Percentiles rank a stretch among this genome's conserved stretches.
These are phyloP conservation scores for Drosophila tani DNA, from an alignment of 1,140 invertebrate genomes.

Conservation along the genomic window DNA sequence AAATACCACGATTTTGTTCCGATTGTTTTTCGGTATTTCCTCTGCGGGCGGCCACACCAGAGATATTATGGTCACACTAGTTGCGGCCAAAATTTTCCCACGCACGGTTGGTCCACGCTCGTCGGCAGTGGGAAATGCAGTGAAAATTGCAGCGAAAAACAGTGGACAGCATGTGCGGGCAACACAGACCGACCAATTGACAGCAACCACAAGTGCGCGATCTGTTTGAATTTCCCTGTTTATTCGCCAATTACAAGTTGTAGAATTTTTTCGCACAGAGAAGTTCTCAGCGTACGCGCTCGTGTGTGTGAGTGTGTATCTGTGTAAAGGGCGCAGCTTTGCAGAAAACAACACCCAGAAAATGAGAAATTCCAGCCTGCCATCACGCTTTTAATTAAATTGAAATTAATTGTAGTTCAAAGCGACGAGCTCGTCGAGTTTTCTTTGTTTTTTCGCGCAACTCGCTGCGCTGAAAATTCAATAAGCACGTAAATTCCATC, in stretches of 20 bases:
- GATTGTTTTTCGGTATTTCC: too few relatives aligned
- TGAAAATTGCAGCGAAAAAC: constrained; percentile 26
- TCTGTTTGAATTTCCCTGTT: constrained; percentile 1
- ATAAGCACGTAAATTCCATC: constrained; percentile 79
- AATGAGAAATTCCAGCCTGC: constrained; percentile 20
- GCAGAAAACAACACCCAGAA: constrained; percentile 37
- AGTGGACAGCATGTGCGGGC: constrained; percentile 30
- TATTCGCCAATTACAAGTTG: constrained; percentile 3
- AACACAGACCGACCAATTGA: constrained; percentile 10
- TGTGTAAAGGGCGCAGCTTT: constrained; percentile 73
- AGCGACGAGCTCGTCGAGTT: constrained; percentile 15
- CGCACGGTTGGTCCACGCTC: constrained; percentile 15
- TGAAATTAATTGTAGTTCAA: constrained; percentile 57
- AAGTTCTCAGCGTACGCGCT: constrained; percentile 41
- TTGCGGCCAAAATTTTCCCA: constrained; percentile 3
- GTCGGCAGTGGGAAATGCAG: constrained; percentile 19
- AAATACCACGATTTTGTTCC: too few relatives aligned
- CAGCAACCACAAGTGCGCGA: constrained; percentile 7
- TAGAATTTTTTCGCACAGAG: constrained; percentile 29
- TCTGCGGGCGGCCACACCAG: not conserved
- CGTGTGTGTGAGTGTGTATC: constrained; percentile 47
- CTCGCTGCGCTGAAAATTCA: constrained; percentile 71
- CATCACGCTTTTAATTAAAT: constrained; percentile 59
- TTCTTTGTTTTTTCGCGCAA: constrained; percentile 53
- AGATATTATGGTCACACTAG: not conserved